Evolutionary conservation across 2,888 invertebrate genomes (phyloP), one percentile per base, ranked within the genome.

Genomic region (Polymixis flavicincta): DNA sequence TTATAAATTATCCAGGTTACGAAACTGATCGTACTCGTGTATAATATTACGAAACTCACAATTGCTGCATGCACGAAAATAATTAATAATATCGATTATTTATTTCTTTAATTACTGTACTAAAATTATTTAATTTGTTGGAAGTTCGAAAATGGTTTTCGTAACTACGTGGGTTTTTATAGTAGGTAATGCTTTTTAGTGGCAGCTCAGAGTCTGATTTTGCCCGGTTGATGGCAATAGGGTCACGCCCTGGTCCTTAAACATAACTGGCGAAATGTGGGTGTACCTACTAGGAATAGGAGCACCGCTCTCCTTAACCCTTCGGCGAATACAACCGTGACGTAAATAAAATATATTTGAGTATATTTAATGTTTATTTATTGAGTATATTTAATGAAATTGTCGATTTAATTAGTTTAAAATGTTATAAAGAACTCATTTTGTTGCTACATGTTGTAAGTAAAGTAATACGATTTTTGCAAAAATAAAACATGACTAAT

Each of bases 21-120:
- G 57, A 73, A 80, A 84, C 70, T 32, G 5, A 64, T 66, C 32
- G 42, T 17, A 77, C 59, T 71, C 37, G 55, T 61, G 52, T 64
- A 48, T 37, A 32, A 50, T 69, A 76, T 83, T 64, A 73, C 64
- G 63, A 80, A 80, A 65, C 67, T 45, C 48, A 5, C 50, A 52
- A 32, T 48, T 55, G 69, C 42, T 71, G 60, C 61, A 11, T 61
- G 69, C 72, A 83, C 66, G 61, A 73, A 72, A 68, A 67, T 73
- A 76, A 69, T 71, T 71, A 70, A 64, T 19, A 69, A 14, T 11
- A 66, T 67, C 80, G 52, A 83, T 73, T 37, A 71, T 71, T n/a
- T 61, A 55, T 60, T 25, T 59, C 0, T 50, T 57, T 64, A 76
- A 70, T 72, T 74, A 32, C 52, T 25, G 32, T 37, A 63, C 14